phyloP scores from a whole-genome alignment of 2,113 vertebrate species.

The Paramormyrops kingsleyae region DNA sequence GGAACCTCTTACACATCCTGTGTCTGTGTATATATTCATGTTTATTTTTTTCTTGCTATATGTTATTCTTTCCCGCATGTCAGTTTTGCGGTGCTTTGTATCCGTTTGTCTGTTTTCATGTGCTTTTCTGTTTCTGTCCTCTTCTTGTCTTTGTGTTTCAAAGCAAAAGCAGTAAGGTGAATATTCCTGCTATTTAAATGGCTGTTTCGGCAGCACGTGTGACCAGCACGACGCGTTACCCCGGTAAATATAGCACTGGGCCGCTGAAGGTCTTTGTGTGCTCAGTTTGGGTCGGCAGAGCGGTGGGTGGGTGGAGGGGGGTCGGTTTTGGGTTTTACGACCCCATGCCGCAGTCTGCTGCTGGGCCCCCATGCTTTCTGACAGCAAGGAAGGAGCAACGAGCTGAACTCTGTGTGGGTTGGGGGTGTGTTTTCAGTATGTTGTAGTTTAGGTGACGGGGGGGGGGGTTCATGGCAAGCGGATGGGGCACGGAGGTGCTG shows the following conservation, averaged over 20 bases:
- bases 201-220: background rate
- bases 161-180: background rate
- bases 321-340: constrained; percentile 32
- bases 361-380: constrained; percentile 37
- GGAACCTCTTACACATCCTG: background rate
- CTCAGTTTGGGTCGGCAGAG: background rate
- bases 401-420: background rate
- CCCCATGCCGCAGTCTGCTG: background rate
- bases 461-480: constrained; percentile 19
- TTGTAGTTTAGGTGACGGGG: constrained; percentile 38
- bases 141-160: background rate
- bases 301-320: background rate
- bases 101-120: background rate
- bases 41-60: background rate
- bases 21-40: background rate
- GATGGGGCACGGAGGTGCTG: constrained; percentile 59
- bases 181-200: background rate
- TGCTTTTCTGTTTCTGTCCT: background rate
- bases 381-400: constrained; percentile 28
- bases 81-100: background rate
- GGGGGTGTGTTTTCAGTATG: constrained; percentile 41
- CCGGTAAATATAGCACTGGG: background rate
- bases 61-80: background rate
- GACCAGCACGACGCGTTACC: background rate
- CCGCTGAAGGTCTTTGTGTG: background rate